phyloP scores from a whole-genome alignment of 2,113 vertebrate genomes.

The Poeciliopsis occidentalis region DNA sequence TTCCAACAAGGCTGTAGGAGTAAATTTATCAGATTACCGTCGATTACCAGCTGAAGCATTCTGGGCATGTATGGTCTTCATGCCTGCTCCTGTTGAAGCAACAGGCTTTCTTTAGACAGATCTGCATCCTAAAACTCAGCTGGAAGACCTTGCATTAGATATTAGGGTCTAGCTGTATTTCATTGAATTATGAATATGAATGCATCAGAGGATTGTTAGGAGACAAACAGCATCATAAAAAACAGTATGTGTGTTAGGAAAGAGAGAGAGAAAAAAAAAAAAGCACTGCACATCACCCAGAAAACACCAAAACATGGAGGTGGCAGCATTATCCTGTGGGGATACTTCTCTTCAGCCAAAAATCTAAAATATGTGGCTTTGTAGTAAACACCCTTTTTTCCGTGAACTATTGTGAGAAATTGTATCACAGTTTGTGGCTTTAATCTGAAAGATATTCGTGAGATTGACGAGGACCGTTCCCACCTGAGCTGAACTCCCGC shows the following conservation, averaged over 20 bases:
- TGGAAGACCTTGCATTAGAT: not conserved
- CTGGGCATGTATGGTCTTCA: slow-evolving; percentile 18
- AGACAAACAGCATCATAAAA: no score
- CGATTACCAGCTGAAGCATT: slow-evolving; percentile 24
- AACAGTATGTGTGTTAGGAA: no score
- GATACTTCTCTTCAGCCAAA: no score
- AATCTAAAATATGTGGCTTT: no score
- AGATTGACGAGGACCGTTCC: slow-evolving; percentile 38
- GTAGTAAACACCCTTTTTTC: not conserved
- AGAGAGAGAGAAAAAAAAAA: no score
- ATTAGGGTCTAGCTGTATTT: no score
- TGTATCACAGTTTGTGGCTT: no score
- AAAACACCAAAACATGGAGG: no score
- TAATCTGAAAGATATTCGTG: not conserved
- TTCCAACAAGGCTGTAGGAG: not conserved
- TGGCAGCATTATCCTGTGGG: no score
- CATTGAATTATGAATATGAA: no score
- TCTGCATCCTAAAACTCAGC: slow-evolving; percentile 12
- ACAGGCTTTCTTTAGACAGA: not conserved
- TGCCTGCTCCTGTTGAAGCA: slow-evolving; percentile 4
- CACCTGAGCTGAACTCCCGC: slow-evolving; percentile 6
- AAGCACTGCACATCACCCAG: no score
- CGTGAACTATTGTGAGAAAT: not conserved
- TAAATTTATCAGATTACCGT: not conserved
- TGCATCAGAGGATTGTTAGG: no score